Evolutionary conservation across 2,797 vertebrate genomes (phyloP).

Genomic region (Toxotes lorentzi): DNA sequence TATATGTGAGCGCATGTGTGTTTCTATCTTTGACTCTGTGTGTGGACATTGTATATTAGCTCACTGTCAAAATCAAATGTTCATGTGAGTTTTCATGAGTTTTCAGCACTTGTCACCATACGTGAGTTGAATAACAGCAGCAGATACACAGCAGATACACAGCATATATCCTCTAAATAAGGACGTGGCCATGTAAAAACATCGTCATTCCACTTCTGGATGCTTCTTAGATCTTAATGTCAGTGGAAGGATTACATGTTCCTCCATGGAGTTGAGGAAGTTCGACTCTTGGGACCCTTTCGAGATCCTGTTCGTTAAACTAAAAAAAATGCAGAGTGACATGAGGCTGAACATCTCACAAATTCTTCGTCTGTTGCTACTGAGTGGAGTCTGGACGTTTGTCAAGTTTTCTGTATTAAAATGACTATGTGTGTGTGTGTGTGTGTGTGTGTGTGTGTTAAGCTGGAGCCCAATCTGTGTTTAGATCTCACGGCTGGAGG

Average conservation of each 20-base stretch:
- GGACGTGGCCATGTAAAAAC: background rate
- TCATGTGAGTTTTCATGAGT: too few species aligned
- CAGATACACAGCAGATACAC: background rate
- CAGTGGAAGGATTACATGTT: background rate
- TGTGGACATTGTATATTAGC: slow-evolving; percentile 11
- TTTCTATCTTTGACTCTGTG: slow-evolving; percentile 30
- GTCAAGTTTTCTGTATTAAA: background rate
- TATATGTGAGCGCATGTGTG: slow-evolving; percentile 25
- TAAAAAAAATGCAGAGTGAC: slow-evolving; percentile 3
- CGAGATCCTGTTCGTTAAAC: background rate
- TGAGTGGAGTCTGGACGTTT: background rate
- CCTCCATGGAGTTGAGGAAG: background rate
- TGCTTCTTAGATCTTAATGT: background rate
- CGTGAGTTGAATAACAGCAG: background rate
- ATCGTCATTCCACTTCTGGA: background rate
- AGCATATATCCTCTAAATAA: background rate
- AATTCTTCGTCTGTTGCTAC: background rate
- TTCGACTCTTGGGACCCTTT: background rate
- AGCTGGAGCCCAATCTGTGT: slow-evolving; percentile 60
- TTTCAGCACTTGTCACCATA: background rate
- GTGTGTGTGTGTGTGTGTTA: slow-evolving; percentile 5
- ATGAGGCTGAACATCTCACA: background rate
- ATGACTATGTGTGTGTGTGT: background rate
- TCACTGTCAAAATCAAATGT: slow-evolving; percentile 13
- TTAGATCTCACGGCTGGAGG: slow-evolving; percentile 80